These are phyloP conservation scores for Pelobates cultripes DNA, from an alignment of 2,797 vertebrate genomes.

Conservation along the genomic window DNA sequence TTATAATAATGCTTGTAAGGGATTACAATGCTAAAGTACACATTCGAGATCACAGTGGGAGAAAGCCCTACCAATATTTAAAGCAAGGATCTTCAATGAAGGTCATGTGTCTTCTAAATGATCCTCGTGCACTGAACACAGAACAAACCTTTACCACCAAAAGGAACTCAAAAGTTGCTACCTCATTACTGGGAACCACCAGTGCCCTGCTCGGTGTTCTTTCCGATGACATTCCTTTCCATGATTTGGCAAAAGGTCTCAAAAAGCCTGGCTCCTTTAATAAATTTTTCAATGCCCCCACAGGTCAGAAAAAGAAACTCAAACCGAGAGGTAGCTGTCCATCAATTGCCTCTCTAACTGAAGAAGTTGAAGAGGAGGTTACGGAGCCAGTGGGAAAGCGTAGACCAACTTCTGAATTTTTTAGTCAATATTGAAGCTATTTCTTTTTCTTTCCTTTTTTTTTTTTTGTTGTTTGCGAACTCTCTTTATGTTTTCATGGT, in stretches of 20 bases:
- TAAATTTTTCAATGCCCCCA: slow-evolving; percentile 80
- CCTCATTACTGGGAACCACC: slow-evolving; percentile 75
- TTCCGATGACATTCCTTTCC: slow-evolving; percentile 74
- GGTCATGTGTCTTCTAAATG: slow-evolving; percentile 78
- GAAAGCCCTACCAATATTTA: slow-evolving; percentile 86
- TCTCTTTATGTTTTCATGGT: too few relatives aligned
- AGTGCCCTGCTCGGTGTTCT: slow-evolving; percentile 76
- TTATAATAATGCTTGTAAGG: slow-evolving; percentile 76
- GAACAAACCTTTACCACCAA: slow-evolving; percentile 57
- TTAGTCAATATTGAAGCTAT: slow-evolving; percentile 58
- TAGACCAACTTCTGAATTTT: slow-evolving; percentile 70
- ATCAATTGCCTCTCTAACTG: slow-evolving; percentile 66
- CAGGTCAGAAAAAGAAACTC: slow-evolving; percentile 72
- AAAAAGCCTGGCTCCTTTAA: slow-evolving; percentile 78
- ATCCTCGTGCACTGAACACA: slow-evolving; percentile 54
- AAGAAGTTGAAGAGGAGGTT: slow-evolving; percentile 66
- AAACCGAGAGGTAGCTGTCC: slow-evolving; percentile 73
- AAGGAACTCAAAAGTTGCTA: slow-evolving; percentile 65
- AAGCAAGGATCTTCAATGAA: slow-evolving; percentile 64
- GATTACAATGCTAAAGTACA: slow-evolving; percentile 74
- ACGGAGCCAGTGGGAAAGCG: slow-evolving; percentile 62
- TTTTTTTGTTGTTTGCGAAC: too few relatives aligned
- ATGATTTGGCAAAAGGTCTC: slow-evolving; percentile 77
- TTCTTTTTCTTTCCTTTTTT: too few relatives aligned
- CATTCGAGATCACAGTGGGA: slow-evolving; percentile 88